Evolutionary conservation across 2,113 vertebrate species (phyloP).

Genomic region (Cebidichthys violaceus): DNA sequence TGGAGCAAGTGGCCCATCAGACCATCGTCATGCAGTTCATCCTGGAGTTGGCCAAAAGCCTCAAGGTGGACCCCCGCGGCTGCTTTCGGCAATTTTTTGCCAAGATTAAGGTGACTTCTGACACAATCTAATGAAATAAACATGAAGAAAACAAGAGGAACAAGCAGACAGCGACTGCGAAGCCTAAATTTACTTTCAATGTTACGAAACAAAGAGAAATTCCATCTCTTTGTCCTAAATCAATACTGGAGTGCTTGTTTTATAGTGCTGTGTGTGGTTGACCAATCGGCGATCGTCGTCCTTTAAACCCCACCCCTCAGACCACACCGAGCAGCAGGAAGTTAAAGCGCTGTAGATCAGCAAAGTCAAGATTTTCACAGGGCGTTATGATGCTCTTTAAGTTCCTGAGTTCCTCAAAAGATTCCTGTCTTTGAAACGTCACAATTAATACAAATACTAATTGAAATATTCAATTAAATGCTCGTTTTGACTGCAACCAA

Average conservation of each 20-base stretch:
- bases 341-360: neutral
- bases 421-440: neutral
- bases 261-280: no score
- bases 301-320: neutral
- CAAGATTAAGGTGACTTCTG: conserved; percentile 91
- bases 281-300: no score
- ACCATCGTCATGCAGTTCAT: conserved; percentile 99
- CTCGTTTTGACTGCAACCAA: neutral
- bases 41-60: conserved; percentile 93
- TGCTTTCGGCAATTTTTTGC: conserved; percentile 96
- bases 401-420: neutral
- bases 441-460: neutral
- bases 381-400: neutral
- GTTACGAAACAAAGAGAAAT: no score
- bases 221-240: no score
- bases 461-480: neutral
- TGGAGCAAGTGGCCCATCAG: conserved; percentile 98
- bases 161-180: no score
- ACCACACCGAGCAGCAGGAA: neutral
- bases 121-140: no score
- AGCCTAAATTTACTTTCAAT: no score
- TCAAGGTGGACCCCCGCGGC: conserved; percentile 93
- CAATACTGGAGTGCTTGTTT: no score
- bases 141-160: no score
- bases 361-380: neutral